Evolutionary conservation across 2,797 vertebrate genomes (phyloP), one percentile per base, ranked within the genome.

Genomic region (Acipenser oxyrinchus): DNA sequence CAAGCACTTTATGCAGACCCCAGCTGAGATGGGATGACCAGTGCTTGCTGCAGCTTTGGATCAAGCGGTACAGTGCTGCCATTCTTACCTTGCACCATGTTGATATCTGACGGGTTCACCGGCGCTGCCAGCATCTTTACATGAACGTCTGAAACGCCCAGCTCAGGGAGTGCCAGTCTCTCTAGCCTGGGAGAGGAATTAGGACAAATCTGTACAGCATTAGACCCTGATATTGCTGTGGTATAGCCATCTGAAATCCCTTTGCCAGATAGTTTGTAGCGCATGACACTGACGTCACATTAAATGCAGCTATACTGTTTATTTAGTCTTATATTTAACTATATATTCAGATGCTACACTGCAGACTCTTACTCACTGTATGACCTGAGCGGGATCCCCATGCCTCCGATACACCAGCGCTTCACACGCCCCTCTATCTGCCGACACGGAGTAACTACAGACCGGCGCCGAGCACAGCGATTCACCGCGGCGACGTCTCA

Each of bases 81-180:
- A 50, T 8, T 2, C 5, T 74, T 84, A 95, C 95, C 96, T 88
- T 99, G 94, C 81, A 99, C 89, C 94, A 97, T 95, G 75, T 99
- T 99, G 75, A 99, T 90, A 75, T 99, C 96, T 0, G 95, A 88
- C 0, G 97, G 97, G 75, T 99, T 99, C 79, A 99, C 76, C 63
- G 96, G 95, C 37, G 95, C 92, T 7, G 97, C 95, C 76, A 99
- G 74, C 77, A 98, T 92, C 84, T 90, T 18, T 79, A 97, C 78
- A 0, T 78, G 81, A 70, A 96, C 84, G 50, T 91, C 88, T 0
- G 86, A 87, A 66, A 82, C 76, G 64, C 86, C 84, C 11, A 92
- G 7, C 5, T 80, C 50, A 1, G 88, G 76, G 1, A 91, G 69
- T 62, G 88, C 81, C 18, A 91, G 51, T 18, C 85, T 82, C 78